Evolutionary conservation across 2,888 invertebrate genomes (phyloP).

Genomic region (Myopa tessellatipennis): DNA sequence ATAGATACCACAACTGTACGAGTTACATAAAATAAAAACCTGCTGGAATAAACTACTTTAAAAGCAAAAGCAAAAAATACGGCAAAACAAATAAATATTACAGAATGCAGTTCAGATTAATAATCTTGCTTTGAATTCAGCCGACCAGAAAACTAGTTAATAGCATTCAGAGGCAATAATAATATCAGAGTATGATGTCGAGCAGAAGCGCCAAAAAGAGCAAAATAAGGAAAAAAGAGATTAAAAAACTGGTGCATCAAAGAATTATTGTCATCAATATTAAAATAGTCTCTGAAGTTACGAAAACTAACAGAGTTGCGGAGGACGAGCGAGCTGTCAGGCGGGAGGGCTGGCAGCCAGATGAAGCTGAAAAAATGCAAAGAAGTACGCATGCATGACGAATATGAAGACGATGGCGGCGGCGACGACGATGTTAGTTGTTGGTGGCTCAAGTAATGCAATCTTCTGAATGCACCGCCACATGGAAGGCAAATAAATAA

Average conservation of each 20-base stretch:
- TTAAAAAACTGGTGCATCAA: conserved; percentile 42
- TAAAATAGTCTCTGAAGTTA: background rate
- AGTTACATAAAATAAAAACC: too few species aligned
- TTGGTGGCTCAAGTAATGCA: background rate
- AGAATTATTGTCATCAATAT: conserved; percentile 38
- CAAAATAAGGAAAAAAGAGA: conserved; percentile 37
- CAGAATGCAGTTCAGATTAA: conserved; percentile 60
- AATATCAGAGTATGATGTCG: conserved; percentile 9
- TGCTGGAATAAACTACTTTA: too few species aligned
- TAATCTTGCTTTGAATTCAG: conserved; percentile 64
- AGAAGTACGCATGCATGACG: conserved; percentile 1
- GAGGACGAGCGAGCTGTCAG: background rate
- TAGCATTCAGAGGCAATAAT: conserved; percentile 41
- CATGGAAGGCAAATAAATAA: conserved; percentile 30
- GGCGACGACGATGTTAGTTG: background rate
- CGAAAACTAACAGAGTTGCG: background rate
- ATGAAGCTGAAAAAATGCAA: conserved; percentile 41
- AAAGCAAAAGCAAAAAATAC: conserved; percentile 30
- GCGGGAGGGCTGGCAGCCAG: background rate
- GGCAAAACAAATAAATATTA: conserved; percentile 21
- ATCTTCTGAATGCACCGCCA: conserved; percentile 30
- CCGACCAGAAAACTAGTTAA: conserved; percentile 65
- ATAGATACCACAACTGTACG: too few species aligned
- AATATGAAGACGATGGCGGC: background rate
- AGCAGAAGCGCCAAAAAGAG: conserved; percentile 36